Conservation (phyloP, 1,140 invertebrate species). For the Drosophila mayri region DNA sequence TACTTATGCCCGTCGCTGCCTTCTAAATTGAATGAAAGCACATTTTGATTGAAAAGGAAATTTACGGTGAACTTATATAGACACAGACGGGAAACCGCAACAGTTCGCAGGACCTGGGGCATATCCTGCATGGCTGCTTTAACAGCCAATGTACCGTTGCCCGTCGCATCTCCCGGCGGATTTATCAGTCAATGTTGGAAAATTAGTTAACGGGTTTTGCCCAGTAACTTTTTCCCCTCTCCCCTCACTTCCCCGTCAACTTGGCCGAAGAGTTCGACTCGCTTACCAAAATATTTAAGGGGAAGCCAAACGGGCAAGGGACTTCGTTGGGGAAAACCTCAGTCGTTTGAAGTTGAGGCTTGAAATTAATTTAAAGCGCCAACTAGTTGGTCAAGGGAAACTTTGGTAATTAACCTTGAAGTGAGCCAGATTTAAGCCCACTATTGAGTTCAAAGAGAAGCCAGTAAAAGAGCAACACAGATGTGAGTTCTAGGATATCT, state of each 20-base stretch:
- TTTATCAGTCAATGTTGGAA: conserved; percentile 76
- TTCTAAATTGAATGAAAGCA: conserved; percentile 79
- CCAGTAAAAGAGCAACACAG: background rate
- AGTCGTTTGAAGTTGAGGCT: conserved; percentile 35
- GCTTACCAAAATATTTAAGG: conserved; percentile 53
- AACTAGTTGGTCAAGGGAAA: conserved; percentile 14
- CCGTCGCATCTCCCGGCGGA: conserved; percentile 31
- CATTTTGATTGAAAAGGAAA: conserved; percentile 81
- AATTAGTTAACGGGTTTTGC: conserved; percentile 72
- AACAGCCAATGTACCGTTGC: conserved; percentile 62
- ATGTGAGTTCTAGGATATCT: conserved; percentile 20
- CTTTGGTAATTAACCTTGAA: conserved; percentile 32
- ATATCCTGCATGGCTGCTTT: conserved; percentile 51
- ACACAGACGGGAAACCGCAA: conserved; percentile 29
- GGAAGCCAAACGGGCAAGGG: conserved; percentile 1
- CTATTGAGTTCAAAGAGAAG: background rate
- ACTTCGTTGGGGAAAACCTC: conserved; percentile 27
- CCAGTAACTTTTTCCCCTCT: conserved; percentile 37
- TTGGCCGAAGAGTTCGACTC: conserved; percentile 68
- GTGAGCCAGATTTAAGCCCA: background rate
- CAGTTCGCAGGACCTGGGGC: conserved; percentile 34
- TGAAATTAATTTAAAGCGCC: conserved; percentile 32
- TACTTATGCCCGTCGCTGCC: conserved; percentile 50
- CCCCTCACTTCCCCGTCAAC: conserved; percentile 33
- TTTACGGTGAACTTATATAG: conserved; percentile 72